Evolutionary conservation across 2,888 invertebrate species (phyloP).

Genomic region (Stenotaenia linearis): DNA sequence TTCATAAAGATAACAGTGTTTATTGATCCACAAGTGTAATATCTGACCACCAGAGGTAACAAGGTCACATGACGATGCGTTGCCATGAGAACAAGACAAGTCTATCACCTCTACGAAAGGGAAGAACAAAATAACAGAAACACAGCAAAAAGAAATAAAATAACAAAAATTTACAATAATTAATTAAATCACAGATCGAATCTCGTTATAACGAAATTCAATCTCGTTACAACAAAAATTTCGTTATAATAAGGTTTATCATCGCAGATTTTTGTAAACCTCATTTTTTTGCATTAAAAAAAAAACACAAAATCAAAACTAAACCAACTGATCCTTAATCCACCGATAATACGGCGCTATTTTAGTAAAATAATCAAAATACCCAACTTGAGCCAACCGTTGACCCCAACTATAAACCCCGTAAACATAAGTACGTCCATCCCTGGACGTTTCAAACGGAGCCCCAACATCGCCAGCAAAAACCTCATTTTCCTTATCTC

Average conservation of each 20-base stretch:
- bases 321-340: background rate
- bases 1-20: background rate
- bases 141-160: background rate
- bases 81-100: background rate
- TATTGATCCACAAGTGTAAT: background rate
- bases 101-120: too few species aligned
- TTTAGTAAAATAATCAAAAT: constrained; percentile 17
- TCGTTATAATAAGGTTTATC: too few species aligned
- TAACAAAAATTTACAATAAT: background rate
- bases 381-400: background rate
- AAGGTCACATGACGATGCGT: background rate
- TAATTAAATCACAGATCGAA: too few species aligned
- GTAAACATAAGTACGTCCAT: background rate
- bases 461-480: constrained; percentile 8
- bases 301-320: background rate
- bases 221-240: too few species aligned
- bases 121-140: too few species aligned
- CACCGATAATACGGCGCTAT: background rate
- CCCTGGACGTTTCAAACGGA: background rate
- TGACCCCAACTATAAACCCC: constrained; percentile 27
- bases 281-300: too few species aligned
- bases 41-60: too few species aligned
- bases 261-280: too few species aligned
- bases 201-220: too few species aligned
- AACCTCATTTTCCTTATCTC: background rate